Evolutionary conservation across 2,888 invertebrate species (phyloP).

Genomic region (Anorthoa munda): DNA sequence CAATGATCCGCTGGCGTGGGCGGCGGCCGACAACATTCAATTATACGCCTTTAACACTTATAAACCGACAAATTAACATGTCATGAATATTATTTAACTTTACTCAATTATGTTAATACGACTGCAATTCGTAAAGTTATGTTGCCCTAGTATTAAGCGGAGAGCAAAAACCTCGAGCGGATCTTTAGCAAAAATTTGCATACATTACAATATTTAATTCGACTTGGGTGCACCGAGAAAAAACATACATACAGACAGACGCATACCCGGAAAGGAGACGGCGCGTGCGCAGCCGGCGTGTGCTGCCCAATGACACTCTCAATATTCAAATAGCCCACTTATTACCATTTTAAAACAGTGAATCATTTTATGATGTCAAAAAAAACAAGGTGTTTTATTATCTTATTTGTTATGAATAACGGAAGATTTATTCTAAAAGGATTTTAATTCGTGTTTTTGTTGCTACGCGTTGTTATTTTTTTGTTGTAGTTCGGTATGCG

Average conservation of each 20-base stretch:
- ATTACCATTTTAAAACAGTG: constrained; percentile 78
- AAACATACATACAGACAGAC: constrained; percentile 66
- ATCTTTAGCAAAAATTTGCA: constrained; percentile 85
- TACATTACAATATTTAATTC: constrained; percentile 86
- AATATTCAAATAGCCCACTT: constrained; percentile 72
- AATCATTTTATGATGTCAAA: constrained; percentile 74
- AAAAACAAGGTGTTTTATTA: constrained; percentile 68
- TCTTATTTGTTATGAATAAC: constrained; percentile 68
- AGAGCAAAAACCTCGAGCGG: constrained; percentile 81
- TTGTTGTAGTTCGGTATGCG: constrained; percentile 30
- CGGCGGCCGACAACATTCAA: constrained; percentile 79
- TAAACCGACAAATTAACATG: constrained; percentile 87
- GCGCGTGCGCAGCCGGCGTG: constrained; percentile 73
- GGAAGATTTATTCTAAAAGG: constrained; percentile 70
- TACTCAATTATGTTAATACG: constrained; percentile 84
- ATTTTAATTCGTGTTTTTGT: constrained; percentile 67
- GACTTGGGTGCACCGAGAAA: constrained; percentile 69
- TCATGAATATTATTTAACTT: constrained; percentile 89
- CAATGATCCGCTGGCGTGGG: constrained; percentile 63
- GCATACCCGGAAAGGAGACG: constrained; percentile 76
- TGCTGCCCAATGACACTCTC: constrained; percentile 70
- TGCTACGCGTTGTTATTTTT: constrained; percentile 56
- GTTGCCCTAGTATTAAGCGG: constrained; percentile 84
- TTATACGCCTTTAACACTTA: constrained; percentile 86
- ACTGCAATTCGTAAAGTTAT: constrained; percentile 73